Percentiles rank a stretch among this genome's conserved stretches.
phyloP scores from a whole-genome alignment of 35 echinoderm and acorn worm species.

The Lytechinus variegatus region DNA sequence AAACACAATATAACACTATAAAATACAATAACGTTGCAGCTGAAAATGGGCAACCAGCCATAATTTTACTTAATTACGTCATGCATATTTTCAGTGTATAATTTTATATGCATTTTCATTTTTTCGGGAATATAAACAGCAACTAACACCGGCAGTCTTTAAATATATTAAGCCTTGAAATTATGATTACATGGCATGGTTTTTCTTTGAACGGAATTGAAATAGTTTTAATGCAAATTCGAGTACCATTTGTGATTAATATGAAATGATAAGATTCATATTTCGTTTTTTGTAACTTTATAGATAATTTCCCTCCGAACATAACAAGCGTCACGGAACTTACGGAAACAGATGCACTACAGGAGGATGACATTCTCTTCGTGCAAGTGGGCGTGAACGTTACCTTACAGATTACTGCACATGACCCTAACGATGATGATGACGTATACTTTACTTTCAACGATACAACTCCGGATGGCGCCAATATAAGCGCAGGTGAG shows the following conservation, averaged over 20 bases:
- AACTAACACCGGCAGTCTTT: no score
- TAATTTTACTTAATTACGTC: no score
- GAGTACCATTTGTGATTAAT: background rate
- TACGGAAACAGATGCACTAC: background rate
- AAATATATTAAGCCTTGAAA: no score
- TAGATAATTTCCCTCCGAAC: slow-evolving; percentile 40
- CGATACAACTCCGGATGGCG: background rate
- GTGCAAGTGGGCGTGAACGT: background rate
- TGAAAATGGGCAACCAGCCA: no score
- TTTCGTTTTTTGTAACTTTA: background rate
- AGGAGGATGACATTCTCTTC: background rate
- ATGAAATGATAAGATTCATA: background rate
- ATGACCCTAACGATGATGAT: slow-evolving; percentile 5
- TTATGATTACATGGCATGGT: no score
- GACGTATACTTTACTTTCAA: background rate
- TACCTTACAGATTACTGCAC: background rate
- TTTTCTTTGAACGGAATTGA: no score
- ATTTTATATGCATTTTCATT: no score
- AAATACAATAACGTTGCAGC: no score
- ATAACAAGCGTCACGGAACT: background rate
- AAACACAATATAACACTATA: no score
- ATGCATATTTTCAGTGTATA: no score
- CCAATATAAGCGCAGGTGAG: background rate
- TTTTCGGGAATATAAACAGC: no score
- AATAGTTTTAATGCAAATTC: no score